Base-by-base conservation (phyloP, 2,113 vertebrate species). In the Ceyx margarethae region DNA sequence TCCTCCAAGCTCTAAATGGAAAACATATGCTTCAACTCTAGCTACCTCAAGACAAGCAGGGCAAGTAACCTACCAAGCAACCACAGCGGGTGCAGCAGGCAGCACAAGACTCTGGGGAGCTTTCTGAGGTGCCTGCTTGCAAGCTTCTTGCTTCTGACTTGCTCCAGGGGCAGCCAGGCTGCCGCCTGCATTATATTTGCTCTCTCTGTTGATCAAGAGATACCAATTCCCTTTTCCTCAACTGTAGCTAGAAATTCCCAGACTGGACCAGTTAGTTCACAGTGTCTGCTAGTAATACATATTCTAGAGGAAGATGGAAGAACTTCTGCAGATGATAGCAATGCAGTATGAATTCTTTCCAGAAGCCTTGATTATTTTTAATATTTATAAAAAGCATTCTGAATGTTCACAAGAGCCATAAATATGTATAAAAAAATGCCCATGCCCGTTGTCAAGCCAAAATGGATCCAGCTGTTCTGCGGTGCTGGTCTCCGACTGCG, bases 381-480 rank as follows among this genome's bases (percentile, higher is more conserved):
- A 93, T 94, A 95, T 94, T 95, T 90, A 90, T 90, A 94, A 86
- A 94, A 95, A 94, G 79, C 76, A 90, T 94, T 93, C 79, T 81
- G 62, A 93, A 90, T 57, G 81, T 89, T 95, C 93, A 84, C 1
- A 2, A 86, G 73, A 88, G 86, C 69, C 88, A 96, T 95, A 95
- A 95, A 95, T 95, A 94, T 19, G 77, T 72, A 81, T 79, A 69
- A 54, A 35, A 93, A 94, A 95, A 91, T 90, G 91, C 90, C 95
- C 89, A 92, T 91, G 90, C 86, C 95, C 91, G 83, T 90, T 93
- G 90, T 96, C 95, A 95, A 90, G 81, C 54, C 83, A 95, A 95
- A 96, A 91, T 90, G 83, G 92, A 95, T 95, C 88, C 93, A 96
- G 95, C 95, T 96, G 95, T 95, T 94, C 81, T 81, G 89, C 0